Percentiles rank a stretch among this genome's conserved stretches.
Conservation (phyloP, 2,113 vertebrate species). For the Origma solitaria region DNA sequence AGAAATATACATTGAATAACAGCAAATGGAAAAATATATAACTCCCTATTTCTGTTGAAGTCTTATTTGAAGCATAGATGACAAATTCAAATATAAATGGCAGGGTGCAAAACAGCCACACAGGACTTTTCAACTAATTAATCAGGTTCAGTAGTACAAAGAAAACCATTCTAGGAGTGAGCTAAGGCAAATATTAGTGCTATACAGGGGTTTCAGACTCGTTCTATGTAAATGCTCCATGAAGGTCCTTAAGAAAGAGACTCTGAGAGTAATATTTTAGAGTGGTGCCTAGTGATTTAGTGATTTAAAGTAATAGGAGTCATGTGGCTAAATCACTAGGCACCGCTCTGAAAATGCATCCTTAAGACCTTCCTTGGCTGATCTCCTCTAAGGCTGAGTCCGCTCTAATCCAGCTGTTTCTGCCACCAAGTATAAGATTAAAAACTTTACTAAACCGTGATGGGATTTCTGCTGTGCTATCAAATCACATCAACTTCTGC, state of each 20-base stretch:
- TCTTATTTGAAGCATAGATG: neutral
- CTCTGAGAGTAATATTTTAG: neutral
- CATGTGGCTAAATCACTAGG: neutral
- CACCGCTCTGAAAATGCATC: neutral
- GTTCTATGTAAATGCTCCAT: neutral
- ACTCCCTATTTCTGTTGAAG: neutral
- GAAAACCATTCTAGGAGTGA: neutral
- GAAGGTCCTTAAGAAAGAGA: neutral
- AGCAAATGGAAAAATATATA: neutral
- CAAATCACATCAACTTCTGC: constrained; percentile 12
- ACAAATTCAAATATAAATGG: neutral
- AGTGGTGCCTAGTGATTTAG: neutral
- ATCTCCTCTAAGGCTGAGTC: neutral
- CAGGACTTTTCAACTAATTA: neutral
- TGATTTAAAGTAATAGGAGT: constrained; percentile 32
- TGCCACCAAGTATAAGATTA: neutral
- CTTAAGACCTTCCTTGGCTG: neutral
- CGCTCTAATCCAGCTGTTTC: neutral
- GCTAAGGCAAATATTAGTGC: neutral
- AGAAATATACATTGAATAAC: neutral
- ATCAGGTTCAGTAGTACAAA: neutral
- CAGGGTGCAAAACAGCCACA: neutral
- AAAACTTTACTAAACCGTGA: neutral
- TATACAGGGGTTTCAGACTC: neutral
- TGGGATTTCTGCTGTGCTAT: neutral